These are phyloP conservation scores for Tursiops truncatus DNA, from an alignment of 2,113 vertebrate species.

Conservation along the genomic window DNA sequence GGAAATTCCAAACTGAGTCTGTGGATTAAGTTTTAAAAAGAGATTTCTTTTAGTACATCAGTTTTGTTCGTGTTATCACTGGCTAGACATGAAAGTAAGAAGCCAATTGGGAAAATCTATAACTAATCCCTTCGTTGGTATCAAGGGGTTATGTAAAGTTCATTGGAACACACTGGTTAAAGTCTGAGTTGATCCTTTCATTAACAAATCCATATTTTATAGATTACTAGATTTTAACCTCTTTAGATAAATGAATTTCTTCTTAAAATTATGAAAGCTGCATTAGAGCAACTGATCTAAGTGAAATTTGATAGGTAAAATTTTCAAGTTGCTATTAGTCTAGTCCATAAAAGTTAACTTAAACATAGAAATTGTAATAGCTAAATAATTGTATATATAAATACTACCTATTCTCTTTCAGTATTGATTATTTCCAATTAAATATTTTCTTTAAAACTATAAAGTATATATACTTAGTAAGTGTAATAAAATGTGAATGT, in stretches of 20 bases:
- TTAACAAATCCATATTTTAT: conserved; percentile 83
- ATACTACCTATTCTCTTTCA: not conserved
- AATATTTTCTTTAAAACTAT: conserved; percentile 4
- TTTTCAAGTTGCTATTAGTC: not conserved
- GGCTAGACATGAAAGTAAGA: conserved; percentile 91
- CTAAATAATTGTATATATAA: not conserved
- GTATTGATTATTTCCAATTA: conserved; percentile 18
- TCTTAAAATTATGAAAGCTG: conserved; percentile 74
- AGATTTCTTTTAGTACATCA: conserved; percentile 88
- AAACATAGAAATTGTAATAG: not conserved
- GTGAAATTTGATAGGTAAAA: conserved; percentile 62
- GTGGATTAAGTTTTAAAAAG: conserved; percentile 87
- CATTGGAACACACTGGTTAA: conserved; percentile 84
- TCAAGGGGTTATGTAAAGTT: conserved; percentile 91
- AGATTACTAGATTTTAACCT: conserved; percentile 75
- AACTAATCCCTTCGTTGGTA: conserved; percentile 91
- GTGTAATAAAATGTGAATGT: not conserved
- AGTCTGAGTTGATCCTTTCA: conserved; percentile 80
- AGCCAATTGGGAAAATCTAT: conserved; percentile 85
- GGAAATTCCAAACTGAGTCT: conserved; percentile 83
- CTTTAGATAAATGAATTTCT: conserved; percentile 81
- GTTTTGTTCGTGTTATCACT: conserved; percentile 91
- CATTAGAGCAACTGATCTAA: conserved; percentile 56
- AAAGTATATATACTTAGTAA: not conserved
- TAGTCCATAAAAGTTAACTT: not conserved